Evolutionary conservation across 2,113 vertebrate genomes (phyloP).

Genomic region (Nyctereutes procyonoides): DNA sequence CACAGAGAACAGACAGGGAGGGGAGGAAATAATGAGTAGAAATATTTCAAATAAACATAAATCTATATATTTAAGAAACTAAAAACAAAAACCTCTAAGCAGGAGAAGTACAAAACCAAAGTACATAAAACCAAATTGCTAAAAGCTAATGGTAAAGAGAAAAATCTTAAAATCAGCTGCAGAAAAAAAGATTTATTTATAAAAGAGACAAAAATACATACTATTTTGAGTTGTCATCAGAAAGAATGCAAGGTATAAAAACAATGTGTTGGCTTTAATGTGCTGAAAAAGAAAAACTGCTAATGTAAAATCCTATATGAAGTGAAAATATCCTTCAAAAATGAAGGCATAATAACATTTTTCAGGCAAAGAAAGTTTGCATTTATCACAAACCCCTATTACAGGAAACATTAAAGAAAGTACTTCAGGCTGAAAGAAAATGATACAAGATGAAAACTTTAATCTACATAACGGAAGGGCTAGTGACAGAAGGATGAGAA

Average conservation of each 20-base stretch:
- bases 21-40: background rate
- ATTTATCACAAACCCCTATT: conserved; percentile 11
- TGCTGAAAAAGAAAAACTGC: background rate
- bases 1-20: background rate
- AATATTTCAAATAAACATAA: conserved; percentile 25
- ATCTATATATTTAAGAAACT: background rate
- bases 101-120: conserved; percentile 30
- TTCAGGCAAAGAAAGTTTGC: background rate
- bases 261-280: background rate
- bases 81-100: background rate
- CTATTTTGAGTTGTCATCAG: conserved; percentile 13
- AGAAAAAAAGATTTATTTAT: background rate
- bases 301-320: background rate
- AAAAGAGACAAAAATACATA: background rate
- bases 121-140: conserved; percentile 5
- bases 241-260: background rate
- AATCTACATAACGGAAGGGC: background rate
- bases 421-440: background rate
- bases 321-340: conserved; percentile 54
- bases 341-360: conserved; percentile 11
- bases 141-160: conserved; percentile 21
- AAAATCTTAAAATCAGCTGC: background rate
- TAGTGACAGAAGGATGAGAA: conserved; percentile 82
- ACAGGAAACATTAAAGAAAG: conserved; percentile 36
- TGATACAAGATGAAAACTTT: background rate